These are phyloP conservation scores for Panurus biarmicus DNA, from an alignment of 2,113 vertebrate genomes.

Conservation along the genomic window DNA sequence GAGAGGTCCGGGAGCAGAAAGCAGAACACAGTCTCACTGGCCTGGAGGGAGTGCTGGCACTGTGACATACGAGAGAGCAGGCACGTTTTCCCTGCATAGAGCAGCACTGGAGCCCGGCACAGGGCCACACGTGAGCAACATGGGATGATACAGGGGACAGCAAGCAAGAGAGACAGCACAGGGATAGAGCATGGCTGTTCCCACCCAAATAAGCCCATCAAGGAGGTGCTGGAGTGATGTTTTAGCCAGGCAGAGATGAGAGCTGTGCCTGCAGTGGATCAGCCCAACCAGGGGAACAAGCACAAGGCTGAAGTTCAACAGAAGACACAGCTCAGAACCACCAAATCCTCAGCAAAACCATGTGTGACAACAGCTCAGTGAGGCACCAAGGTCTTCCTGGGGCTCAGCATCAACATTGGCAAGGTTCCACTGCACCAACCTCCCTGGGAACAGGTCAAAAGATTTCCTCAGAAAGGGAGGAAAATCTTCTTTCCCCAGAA, in stretches of 20 bases:
- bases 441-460: background rate
- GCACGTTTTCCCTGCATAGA: fast-evolving
- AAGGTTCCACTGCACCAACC: background rate
- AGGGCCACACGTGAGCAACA: fast-evolving
- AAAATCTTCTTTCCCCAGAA: no score
- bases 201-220: background rate
- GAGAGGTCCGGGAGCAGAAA: background rate
- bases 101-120: fast-evolving
- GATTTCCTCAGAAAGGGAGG: background rate
- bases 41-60: fast-evolving
- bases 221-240: background rate
- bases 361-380: background rate
- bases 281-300: background rate
- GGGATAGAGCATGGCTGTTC: background rate
- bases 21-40: background rate
- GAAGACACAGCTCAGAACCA: background rate
- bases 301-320: background rate
- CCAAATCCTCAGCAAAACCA: background rate
- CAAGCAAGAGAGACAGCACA: background rate
- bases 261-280: background rate
- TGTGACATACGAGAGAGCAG: fast-evolving
- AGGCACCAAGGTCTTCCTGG: background rate
- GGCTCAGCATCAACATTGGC: background rate
- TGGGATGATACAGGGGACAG: background rate
- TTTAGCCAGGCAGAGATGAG: background rate